phyloP scores from a whole-genome alignment of 2,797 vertebrate genomes.

The Glyptemys insculpta region DNA sequence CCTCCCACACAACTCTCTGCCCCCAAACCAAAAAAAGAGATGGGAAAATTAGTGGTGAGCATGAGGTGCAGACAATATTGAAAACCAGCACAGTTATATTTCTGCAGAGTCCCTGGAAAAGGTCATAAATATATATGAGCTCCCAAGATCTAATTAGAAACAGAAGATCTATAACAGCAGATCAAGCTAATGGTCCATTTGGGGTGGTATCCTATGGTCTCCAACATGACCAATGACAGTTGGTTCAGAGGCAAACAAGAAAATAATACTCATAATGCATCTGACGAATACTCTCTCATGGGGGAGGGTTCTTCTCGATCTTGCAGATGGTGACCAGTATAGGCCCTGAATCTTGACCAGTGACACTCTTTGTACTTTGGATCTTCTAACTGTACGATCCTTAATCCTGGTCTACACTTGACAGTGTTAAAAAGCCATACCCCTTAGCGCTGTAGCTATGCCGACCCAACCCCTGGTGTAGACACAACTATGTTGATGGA shows the following conservation, averaged over 20 bases:
- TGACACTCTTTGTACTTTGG: neutral
- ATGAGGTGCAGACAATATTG: neutral
- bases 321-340: neutral
- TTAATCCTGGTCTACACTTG: neutral
- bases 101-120: neutral
- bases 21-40: neutral
- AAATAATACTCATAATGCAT: neutral
- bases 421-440: neutral
- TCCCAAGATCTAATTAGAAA: neutral
- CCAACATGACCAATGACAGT: neutral
- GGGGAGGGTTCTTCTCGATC: neutral
- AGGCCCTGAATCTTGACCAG: neutral
- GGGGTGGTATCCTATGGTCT: neutral
- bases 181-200: conserved; percentile 23
- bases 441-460: neutral
- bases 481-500: neutral
- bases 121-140: neutral
- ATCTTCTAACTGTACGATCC: neutral
- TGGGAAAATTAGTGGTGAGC: neutral
- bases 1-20: neutral
- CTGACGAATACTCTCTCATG: neutral
- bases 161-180: neutral
- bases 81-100: neutral
- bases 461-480: neutral
- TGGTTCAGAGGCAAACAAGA: conserved; percentile 19